phyloP scores from a whole-genome alignment of 2,888 invertebrate genomes.

The Rhagonycha lutea region DNA sequence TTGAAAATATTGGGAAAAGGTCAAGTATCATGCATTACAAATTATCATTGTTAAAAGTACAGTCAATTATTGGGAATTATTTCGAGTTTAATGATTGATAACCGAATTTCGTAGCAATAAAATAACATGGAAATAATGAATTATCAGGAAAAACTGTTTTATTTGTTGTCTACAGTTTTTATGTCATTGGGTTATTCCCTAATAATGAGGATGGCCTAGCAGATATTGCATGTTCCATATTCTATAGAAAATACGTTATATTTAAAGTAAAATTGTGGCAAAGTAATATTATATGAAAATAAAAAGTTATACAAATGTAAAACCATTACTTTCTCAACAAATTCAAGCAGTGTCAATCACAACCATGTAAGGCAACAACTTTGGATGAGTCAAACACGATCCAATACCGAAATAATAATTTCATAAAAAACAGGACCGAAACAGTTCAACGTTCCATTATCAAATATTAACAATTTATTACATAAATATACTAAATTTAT shows the following conservation, averaged over 20 bases:
- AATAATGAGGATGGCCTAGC: conserved; percentile 9
- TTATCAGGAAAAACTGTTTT: conserved; percentile 7
- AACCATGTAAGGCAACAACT: conserved; percentile 44
- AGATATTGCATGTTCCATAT: neutral
- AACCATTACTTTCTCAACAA: conserved; percentile 43
- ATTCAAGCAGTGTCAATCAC: conserved; percentile 37
- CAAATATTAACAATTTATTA: conserved; percentile 13
- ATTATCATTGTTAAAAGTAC: neutral
- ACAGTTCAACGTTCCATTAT: conserved; percentile 2
- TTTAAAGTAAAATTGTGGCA: neutral
- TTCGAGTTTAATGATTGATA: neutral
- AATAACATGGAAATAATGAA: neutral
- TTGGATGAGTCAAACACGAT: conserved; percentile 29
- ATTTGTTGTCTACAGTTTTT: conserved; percentile 16
- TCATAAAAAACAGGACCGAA: neutral
- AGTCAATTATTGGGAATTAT: neutral
- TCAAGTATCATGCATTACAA: neutral
- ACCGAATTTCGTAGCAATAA: neutral
- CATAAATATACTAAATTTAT: conserved; percentile 24
- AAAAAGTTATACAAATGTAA: neutral
- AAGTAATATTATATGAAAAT: neutral
- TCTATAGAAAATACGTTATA: neutral
- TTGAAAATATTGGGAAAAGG: neutral
- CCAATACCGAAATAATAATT: conserved; percentile 19
- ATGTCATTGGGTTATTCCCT: conserved; percentile 30